Conservation (phyloP, 2,888 invertebrate genomes). For the Drosophila glabriapex region DNA sequence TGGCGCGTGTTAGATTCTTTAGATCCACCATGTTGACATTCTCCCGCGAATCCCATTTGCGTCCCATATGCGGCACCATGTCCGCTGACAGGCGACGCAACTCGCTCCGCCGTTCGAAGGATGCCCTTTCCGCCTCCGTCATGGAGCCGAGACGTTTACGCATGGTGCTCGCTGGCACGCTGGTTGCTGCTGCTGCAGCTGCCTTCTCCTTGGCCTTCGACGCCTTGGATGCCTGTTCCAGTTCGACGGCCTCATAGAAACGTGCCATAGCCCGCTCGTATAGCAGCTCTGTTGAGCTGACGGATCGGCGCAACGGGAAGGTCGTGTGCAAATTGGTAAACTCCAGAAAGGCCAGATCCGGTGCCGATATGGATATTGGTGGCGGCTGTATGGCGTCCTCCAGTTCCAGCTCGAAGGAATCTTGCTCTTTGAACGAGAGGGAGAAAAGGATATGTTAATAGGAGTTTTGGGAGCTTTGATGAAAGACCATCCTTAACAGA, state of each 20-base stretch:
- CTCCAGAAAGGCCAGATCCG: slow-evolving; percentile 90
- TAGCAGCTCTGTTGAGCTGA: slow-evolving; percentile 93
- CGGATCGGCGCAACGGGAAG: slow-evolving; percentile 88
- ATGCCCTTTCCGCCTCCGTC: slow-evolving; percentile 85
- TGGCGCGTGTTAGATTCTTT: slow-evolving; percentile 55
- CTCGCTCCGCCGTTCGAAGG: slow-evolving; percentile 86
- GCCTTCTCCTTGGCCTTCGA: slow-evolving; percentile 72
- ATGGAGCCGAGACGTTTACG: slow-evolving; percentile 87
- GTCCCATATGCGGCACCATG: slow-evolving; percentile 71
- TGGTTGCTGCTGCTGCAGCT: slow-evolving; percentile 41
- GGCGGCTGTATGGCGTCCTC: slow-evolving; percentile 91
- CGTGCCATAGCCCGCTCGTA: slow-evolving; percentile 93
- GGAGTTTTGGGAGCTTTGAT: not conserved
- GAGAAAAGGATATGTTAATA: slow-evolving; percentile 3
- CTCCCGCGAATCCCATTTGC: slow-evolving; percentile 83
- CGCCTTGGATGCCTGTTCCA: slow-evolving; percentile 89
- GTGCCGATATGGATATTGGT: slow-evolving; percentile 92
- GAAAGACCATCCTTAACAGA: not conserved
- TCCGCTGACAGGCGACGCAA: slow-evolving; percentile 86
- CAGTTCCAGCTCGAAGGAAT: slow-evolving; percentile 88
- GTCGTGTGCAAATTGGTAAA: slow-evolving; percentile 86
- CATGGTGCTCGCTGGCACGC: slow-evolving; percentile 53
- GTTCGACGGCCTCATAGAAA: slow-evolving; percentile 91
- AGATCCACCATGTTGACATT: slow-evolving; percentile 62
- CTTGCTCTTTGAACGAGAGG: slow-evolving; percentile 83